Conservation (phyloP, 2,888 invertebrate genomes). For the Drosophila aldrichi region DNA sequence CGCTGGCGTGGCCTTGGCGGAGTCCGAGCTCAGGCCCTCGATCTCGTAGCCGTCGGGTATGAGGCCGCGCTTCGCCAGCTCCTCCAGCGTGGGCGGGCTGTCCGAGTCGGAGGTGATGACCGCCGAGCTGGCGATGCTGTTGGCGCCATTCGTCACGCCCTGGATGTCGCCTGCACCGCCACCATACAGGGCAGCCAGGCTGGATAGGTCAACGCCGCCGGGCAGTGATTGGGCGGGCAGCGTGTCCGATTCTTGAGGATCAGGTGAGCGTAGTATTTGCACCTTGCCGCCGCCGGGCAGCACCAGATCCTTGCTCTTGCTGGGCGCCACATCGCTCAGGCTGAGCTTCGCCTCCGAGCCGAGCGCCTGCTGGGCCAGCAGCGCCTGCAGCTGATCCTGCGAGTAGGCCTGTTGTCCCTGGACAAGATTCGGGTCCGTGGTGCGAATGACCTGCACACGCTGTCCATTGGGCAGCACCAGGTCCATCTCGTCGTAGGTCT, state of each 20-base stretch:
- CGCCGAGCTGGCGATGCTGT: conserved; percentile 84
- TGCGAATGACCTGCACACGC: conserved; percentile 90
- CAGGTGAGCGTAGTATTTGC: conserved; percentile 89
- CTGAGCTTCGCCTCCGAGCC: conserved; percentile 64
- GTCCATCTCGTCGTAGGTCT: conserved; percentile 90
- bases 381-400: conserved; percentile 85
- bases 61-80: conserved; percentile 91
- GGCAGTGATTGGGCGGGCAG: conserved; percentile 84
- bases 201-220: conserved; percentile 81
- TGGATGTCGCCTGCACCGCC: conserved; percentile 73
- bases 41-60: conserved; percentile 93
- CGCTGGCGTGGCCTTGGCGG: conserved; percentile 84
- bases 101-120: conserved; percentile 86
- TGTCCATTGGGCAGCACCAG: conserved; percentile 91
- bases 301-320: conserved; percentile 89
- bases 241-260: conserved; percentile 87
- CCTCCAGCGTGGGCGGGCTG: conserved; percentile 90
- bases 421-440: conserved; percentile 89
- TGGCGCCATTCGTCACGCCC: conserved; percentile 77
- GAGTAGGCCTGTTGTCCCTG: conserved; percentile 86
- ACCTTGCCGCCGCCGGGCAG: conserved; percentile 91
- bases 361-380: conserved; percentile 76
- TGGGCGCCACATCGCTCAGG: conserved; percentile 79
- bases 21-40: conserved; percentile 90
- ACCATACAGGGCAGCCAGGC: conserved; percentile 82